Conservation (phyloP, 2,113 vertebrate genomes). For the Cyprinodon brontotheroides region DNA sequence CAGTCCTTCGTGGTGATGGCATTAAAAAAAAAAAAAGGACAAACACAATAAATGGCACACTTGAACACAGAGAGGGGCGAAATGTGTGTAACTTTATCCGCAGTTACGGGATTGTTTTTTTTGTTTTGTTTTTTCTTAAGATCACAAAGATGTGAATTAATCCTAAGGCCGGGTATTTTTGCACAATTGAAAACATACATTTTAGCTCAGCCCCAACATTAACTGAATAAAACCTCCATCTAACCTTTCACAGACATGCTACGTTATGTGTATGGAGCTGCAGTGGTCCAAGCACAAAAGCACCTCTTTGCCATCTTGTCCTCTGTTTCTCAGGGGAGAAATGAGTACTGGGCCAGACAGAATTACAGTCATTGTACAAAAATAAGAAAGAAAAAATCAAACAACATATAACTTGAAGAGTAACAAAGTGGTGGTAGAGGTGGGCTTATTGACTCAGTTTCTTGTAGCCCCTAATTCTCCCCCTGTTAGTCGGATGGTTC, state of each 20-base stretch:
- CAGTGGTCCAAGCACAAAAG: conserved; percentile 51
- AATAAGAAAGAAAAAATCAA: conserved; percentile 50
- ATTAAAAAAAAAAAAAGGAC: conserved; percentile 62
- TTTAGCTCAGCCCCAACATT: neutral
- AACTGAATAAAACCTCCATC: neutral
- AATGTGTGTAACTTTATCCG: conserved; percentile 61
- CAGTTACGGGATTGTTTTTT: conserved; percentile 55
- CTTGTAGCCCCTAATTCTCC: conserved; percentile 62
- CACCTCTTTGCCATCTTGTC: conserved; percentile 69
- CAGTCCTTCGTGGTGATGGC: conserved; percentile 80
- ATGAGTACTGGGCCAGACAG: conserved; percentile 45
- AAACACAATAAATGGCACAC: conserved; percentile 74
- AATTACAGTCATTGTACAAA: conserved; percentile 23
- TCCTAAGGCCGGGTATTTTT: conserved; percentile 52
- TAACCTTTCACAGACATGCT: conserved; percentile 10
- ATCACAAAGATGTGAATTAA: conserved; percentile 74
- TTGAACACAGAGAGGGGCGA: conserved; percentile 69
- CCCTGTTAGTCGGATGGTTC: conserved; percentile 57
- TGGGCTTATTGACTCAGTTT: conserved; percentile 77
- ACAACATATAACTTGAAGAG: conserved; percentile 67
- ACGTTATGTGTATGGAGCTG: conserved; percentile 4
- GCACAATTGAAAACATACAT: neutral
- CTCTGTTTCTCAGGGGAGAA: conserved; percentile 41
- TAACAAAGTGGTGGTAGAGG: conserved; percentile 74
- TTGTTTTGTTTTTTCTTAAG: conserved; percentile 18